Conservation (phyloP, 2,113 vertebrate species). For the Macrotis lagotis region DNA sequence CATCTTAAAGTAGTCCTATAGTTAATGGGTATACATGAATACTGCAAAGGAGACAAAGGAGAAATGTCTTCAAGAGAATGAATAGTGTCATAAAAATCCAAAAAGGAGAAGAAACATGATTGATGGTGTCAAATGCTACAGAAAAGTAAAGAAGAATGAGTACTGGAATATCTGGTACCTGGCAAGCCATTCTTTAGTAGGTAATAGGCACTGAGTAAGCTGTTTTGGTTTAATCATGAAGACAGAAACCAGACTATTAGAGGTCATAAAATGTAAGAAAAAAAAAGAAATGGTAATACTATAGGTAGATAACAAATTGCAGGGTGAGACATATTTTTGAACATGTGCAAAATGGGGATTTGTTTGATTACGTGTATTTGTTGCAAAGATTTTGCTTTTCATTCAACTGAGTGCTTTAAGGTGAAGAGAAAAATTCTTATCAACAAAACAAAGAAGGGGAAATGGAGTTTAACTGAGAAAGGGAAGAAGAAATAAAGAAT, state of each 20-base stretch:
- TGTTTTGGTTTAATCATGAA: neutral
- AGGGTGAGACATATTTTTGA: neutral
- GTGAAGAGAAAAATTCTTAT: neutral
- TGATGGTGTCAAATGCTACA: neutral
- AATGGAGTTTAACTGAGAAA: neutral
- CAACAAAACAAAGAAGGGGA: neutral
- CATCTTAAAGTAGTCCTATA: neutral
- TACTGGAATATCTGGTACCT: neutral
- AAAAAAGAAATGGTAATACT: neutral
- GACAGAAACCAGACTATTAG: neutral
- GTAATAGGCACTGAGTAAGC: neutral
- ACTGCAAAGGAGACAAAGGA: neutral
- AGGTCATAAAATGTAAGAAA: neutral
- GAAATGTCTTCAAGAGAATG: neutral
- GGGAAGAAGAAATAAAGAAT: neutral
- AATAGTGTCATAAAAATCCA: neutral
- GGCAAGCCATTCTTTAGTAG: neutral
- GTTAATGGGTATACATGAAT: neutral
- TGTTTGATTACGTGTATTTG: neutral
- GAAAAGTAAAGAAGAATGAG: neutral
- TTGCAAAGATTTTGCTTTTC: neutral
- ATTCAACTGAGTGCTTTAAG: neutral
- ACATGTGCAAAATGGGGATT: neutral
- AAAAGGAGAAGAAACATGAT: neutral
- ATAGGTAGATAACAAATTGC: neutral